Base-by-base conservation (phyloP, 2,113 vertebrate genomes). In the Nothocercus julius region DNA sequence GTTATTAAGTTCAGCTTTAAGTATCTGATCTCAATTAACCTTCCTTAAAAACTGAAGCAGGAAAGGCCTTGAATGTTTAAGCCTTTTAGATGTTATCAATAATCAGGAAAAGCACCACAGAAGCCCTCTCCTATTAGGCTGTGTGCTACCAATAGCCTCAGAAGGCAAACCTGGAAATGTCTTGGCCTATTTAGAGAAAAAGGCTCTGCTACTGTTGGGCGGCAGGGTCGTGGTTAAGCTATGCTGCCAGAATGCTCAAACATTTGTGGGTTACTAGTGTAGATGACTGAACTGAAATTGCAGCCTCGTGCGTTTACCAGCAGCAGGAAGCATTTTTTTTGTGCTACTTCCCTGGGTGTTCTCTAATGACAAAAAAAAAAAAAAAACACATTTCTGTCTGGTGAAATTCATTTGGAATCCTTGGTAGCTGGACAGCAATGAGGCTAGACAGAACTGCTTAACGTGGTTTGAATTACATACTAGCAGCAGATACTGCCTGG, bases 271-370 rank as follows among this genome's bases (percentile, higher is more conserved):
- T 95, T 96, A 83, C 89, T 96, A 92, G 93, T 96, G 90, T 93
- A 73, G 93, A 96, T 94, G 96, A 92, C 72, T 91, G 96, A 96
- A 95, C 84, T 89, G 97, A 96, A 95, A 93, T 97, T 94, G 69
- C 97, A 97, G 89, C 89, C 93, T 90, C 74, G 87, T 32, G 94
- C 42, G 6, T 96, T 85, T 89, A 96, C 84, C 92, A 93, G 95
- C 97, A 97, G 97, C 97, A 97, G 97, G 97, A 98, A 98, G 88
- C 96, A 85, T 97, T 98, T 98, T 97, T 97, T 97, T 97, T 97
- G 95, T 97, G 96, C 97, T 97, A 59, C 97, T 97, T 98, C 96
- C 96, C 96, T 97, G 96, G 95, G 94, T 97, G 91, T 96, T 97
- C 94, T 97, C 96, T 97, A 96, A 93, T 94, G 97, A 97, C 96